Evolutionary conservation across 2,797 vertebrate genomes (phyloP).

Genomic region (Mionectes olivaceus): DNA sequence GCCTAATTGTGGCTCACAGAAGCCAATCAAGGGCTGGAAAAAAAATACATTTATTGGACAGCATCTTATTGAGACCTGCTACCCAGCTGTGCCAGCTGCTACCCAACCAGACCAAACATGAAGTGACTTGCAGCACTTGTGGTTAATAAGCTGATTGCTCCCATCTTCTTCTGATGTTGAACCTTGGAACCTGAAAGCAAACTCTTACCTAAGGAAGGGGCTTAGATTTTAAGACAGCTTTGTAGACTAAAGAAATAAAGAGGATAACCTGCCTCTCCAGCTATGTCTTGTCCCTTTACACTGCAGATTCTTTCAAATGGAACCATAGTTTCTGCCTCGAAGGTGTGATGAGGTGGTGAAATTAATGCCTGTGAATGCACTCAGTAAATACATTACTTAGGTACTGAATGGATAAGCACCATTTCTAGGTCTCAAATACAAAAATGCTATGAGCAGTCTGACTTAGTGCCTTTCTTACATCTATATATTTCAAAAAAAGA

Average conservation of each 20-base stretch:
- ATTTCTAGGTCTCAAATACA: background rate
- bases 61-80: background rate
- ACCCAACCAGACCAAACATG: background rate
- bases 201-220: background rate
- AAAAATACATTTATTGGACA: background rate
- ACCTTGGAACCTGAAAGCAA: background rate
- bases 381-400: background rate
- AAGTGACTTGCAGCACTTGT: background rate
- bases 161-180: background rate
- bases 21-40: background rate
- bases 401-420: background rate
- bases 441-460: background rate
- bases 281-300: background rate
- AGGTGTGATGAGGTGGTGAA: background rate
- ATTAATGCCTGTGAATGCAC: background rate
- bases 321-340: background rate
- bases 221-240: background rate
- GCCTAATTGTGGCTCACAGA: background rate
- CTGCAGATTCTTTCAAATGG: background rate
- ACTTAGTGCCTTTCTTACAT: background rate
- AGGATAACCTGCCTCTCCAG: background rate
- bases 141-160: background rate
- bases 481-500: background rate
- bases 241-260: background rate
- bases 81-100: background rate